phyloP scores from a whole-genome alignment of 2,113 vertebrate species.

The Eolophus roseicapilla region DNA sequence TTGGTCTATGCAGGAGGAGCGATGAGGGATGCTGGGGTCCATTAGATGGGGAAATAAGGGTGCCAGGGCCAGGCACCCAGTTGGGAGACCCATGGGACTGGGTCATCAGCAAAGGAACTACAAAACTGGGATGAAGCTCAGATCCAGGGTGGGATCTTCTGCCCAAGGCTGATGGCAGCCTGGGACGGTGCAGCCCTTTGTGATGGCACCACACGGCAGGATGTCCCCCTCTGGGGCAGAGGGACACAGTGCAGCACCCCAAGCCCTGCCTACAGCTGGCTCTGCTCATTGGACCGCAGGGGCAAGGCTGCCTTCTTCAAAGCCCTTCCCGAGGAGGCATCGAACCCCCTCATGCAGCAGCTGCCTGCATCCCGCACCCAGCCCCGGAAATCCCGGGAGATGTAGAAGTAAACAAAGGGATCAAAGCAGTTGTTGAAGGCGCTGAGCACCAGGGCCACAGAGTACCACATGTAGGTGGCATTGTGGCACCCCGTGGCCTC shows the following conservation, averaged over 20 bases:
- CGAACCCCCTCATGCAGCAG: neutral
- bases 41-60: fast-evolving
- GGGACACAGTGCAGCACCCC: too few species aligned
- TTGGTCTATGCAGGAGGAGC: neutral
- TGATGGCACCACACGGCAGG: neutral
- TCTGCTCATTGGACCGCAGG: neutral
- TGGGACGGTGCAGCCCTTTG: fast-evolving
- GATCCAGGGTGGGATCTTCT: neutral
- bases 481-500: neutral
- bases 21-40: fast-evolving
- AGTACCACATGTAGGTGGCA: neutral
- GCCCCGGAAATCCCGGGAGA: conserved; percentile 44
- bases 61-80: neutral
- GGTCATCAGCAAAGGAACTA: fast-evolving
- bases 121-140: neutral
- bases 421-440: conserved; percentile 63
- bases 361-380: neutral
- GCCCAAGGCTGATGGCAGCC: neutral
- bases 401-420: conserved; percentile 58
- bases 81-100: fast-evolving
- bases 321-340: fast-evolving
- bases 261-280: neutral
- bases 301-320: neutral
- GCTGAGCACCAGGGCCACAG: conserved; percentile 9
- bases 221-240: fast-evolving